Evolutionary conservation across 2,888 invertebrate species (phyloP).

Genomic region (Steinernema hermaphroditum): DNA sequence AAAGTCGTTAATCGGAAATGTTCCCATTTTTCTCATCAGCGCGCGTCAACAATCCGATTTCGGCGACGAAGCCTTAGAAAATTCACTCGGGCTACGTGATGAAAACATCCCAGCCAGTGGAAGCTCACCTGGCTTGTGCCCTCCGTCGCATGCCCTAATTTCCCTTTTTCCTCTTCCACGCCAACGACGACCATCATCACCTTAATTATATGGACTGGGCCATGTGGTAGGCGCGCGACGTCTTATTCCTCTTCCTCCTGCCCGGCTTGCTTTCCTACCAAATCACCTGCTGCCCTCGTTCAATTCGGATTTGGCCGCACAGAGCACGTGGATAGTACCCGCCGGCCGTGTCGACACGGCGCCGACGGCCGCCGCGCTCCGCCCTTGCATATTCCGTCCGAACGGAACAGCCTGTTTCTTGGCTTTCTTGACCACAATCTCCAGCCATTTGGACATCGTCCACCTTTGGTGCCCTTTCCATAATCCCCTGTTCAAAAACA

Average conservation of each 20-base stretch:
- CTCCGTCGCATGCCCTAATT: slow-evolving; percentile 13
- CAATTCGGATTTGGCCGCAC: slow-evolving; percentile 19
- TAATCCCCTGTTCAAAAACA: neutral
- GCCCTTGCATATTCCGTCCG: neutral
- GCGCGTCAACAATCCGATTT: slow-evolving; percentile 21
- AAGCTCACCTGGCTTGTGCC: slow-evolving; percentile 1
- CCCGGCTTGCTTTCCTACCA: neutral
- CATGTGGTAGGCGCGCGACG: slow-evolving; percentile 25
- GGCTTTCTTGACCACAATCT: slow-evolving; percentile 19
- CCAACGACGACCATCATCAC: slow-evolving; percentile 13
- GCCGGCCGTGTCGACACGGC: slow-evolving; percentile 14
- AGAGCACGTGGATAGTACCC: slow-evolving; percentile 22
- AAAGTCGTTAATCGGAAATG: slow-evolving; percentile 5
- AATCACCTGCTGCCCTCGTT: slow-evolving; percentile 28
- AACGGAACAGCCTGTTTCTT: slow-evolving; percentile 22
- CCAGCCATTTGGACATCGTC: slow-evolving; percentile 19
- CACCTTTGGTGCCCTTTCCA: neutral
- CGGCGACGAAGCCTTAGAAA: neutral
- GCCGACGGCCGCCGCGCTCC: slow-evolving; percentile 17
- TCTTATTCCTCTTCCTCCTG: slow-evolving; percentile 4
- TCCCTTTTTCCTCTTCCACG: slow-evolving; percentile 14
- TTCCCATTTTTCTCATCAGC: neutral
- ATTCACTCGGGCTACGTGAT: neutral
- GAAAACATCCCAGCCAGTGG: slow-evolving; percentile 9
- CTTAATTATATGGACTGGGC: slow-evolving; percentile 26